Conservation (phyloP, 2,888 invertebrate species). For the Drosophila mettleri region DNA sequence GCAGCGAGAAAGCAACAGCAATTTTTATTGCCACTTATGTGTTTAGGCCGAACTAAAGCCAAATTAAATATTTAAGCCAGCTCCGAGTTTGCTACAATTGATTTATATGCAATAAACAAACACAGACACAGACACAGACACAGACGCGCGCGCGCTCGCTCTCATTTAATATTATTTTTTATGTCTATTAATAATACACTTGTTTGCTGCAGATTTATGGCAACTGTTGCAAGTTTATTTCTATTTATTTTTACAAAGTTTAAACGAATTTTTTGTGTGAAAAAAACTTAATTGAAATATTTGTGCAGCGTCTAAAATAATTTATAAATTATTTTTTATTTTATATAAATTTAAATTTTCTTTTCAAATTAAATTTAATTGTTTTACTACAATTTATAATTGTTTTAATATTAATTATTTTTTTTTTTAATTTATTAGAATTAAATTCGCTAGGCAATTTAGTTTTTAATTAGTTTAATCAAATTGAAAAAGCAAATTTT, state of each 20-base stretch:
- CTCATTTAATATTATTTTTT: not conserved
- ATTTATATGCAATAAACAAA: slow-evolving; percentile 54
- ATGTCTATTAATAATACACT: slow-evolving; percentile 29
- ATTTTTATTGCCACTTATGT: slow-evolving; percentile 67
- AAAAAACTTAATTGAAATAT: slow-evolving; percentile 3
- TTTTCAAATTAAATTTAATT: not conserved
- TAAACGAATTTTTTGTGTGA: not conserved
- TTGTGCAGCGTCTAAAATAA: slow-evolving; percentile 14
- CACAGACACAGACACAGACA: not conserved
- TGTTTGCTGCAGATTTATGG: slow-evolving; percentile 23
- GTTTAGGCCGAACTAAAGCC: slow-evolving; percentile 46
- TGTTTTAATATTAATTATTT: not conserved
- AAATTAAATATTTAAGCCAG: slow-evolving; percentile 75
- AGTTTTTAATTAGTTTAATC: slow-evolving; percentile 28
- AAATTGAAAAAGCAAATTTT: slow-evolving; percentile 14
- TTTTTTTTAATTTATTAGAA: slow-evolving; percentile 1
- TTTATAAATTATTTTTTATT: slow-evolving; percentile 5
- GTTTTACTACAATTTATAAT: slow-evolving; percentile 26
- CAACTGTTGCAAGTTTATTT: slow-evolving; percentile 6
- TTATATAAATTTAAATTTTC: not conserved
- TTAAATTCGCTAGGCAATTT: slow-evolving; percentile 19
- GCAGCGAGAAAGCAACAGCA: not conserved
- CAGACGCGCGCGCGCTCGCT: not conserved
- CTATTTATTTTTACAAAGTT: not conserved
- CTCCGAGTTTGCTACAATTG: slow-evolving; percentile 55